Base-by-base conservation (phyloP, 2,888 invertebrate genomes). In the Theretra japonica region DNA sequence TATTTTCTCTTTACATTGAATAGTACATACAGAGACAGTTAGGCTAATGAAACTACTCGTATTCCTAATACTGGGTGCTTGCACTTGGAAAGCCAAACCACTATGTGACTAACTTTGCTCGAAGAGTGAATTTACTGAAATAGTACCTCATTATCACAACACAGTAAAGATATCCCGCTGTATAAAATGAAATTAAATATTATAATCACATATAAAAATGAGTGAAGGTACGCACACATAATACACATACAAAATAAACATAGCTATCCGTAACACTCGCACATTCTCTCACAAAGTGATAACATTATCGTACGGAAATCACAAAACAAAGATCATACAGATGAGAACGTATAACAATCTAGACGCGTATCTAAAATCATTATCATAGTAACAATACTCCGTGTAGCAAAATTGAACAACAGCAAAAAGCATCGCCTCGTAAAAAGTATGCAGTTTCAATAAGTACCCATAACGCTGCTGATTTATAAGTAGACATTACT, bases 401-500 rank as follows among this genome's bases (percentile, higher is more conserved):
- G 75, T 82, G 81, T 85, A 86, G 85, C 80, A 84, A 86, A 85
- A 83, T 80, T 81, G 77, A 72, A 80, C 77, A 79, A 81, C 78
- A 83, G 84, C 82, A 57, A 82, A 78, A 84, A 81, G 82, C 82
- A 79, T 83, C 77, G 79, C 81, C 75, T 82, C 79, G 78, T 84
- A 86, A 84, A 84, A 84, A 78, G 75, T 79, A 80, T 85, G 81
- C 82, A 85, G 84, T 59, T 83, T 85, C 80, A 88, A 85, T 90
- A 90, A 90, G 89, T 89, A 92, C 88, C 80, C 81, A 84, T 85
- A 80, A 80, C 80, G 82, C 77, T 80, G 82, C 82, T 85, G 80
- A 82, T 79, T 79, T 83, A 81, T 87, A 88, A 88, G 84, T 88
- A 88, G 80, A 85, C 77, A 82, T 86, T 88, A 87, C 83, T 84